phyloP scores from a whole-genome alignment of 2,113 vertebrate genomes.

The Enhydra lutris region DNA sequence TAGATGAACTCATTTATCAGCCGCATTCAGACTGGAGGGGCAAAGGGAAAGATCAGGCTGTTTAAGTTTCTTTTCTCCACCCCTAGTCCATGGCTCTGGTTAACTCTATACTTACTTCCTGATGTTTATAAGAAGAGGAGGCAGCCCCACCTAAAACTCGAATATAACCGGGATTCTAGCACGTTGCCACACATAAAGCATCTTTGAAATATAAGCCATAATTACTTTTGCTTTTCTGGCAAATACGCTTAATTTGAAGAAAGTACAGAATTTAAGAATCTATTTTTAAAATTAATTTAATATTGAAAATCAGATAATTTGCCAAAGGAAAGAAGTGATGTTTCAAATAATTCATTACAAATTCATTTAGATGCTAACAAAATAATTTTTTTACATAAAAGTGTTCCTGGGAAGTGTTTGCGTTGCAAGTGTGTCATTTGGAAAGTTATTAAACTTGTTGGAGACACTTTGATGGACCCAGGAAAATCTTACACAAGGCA shows the following conservation, averaged over 20 bases:
- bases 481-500: not conserved
- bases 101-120: slow-evolving; percentile 17
- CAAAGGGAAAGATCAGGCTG: slow-evolving; percentile 32
- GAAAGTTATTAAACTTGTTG: not conserved
- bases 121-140: not conserved
- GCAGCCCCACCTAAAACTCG: not conserved
- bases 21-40: slow-evolving; percentile 39
- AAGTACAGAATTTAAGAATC: not conserved
- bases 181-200: no score
- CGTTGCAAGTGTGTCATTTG: not conserved
- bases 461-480: not conserved
- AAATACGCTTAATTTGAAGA: not conserved
- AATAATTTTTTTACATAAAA: not conserved
- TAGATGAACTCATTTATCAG: slow-evolving; percentile 78
- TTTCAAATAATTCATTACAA: not conserved
- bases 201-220: not conserved
- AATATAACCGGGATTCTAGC: not conserved
- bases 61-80: not conserved
- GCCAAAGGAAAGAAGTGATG: not conserved
- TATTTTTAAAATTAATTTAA: not conserved
- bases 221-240: not conserved
- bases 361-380: not conserved
- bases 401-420: not conserved
- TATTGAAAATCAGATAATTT: not conserved
- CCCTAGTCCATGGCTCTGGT: not conserved